phyloP scores from a whole-genome alignment of 2,797 vertebrate genomes.

The Falco rusticolus region DNA sequence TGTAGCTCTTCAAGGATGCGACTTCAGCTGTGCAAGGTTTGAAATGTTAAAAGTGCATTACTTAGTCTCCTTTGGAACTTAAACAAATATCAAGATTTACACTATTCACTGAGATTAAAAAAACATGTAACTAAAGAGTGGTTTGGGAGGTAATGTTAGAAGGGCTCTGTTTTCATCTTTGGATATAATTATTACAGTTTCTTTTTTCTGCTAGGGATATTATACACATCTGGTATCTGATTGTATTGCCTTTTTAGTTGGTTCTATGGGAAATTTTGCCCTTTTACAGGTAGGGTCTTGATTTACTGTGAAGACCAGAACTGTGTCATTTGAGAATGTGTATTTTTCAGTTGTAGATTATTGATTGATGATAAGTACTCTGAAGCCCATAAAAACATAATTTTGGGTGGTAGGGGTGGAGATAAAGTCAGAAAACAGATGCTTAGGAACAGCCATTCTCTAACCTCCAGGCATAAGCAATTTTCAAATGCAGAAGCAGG shows the following conservation, averaged over 20 bases:
- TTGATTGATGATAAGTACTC: not conserved
- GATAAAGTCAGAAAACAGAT: slow-evolving; percentile 27
- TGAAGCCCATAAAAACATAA: not conserved
- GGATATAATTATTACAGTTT: not conserved
- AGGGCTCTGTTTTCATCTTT: not conserved
- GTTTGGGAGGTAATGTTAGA: not conserved
- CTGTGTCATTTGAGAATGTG: not conserved
- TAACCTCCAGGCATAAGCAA: not conserved
- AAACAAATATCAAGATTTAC: not conserved
- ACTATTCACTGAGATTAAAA: not conserved
- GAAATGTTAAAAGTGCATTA: not conserved
- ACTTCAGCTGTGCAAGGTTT: not conserved
- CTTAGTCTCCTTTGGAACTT: not conserved
- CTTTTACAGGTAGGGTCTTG: not conserved
- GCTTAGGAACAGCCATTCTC: not conserved
- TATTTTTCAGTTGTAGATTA: slow-evolving; percentile 25
- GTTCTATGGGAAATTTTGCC: not conserved
- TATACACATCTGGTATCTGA: not conserved
- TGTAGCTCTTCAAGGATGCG: not conserved
- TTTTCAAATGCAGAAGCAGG: not conserved
- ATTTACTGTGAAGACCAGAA: not conserved
- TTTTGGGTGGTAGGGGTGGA: slow-evolving; percentile 3
- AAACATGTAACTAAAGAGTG: not conserved
- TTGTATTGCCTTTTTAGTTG: not conserved
- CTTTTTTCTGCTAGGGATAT: not conserved